These are phyloP conservation scores for Eupsilia transversa DNA, from an alignment of 2,888 invertebrate species.

Conservation along the genomic window DNA sequence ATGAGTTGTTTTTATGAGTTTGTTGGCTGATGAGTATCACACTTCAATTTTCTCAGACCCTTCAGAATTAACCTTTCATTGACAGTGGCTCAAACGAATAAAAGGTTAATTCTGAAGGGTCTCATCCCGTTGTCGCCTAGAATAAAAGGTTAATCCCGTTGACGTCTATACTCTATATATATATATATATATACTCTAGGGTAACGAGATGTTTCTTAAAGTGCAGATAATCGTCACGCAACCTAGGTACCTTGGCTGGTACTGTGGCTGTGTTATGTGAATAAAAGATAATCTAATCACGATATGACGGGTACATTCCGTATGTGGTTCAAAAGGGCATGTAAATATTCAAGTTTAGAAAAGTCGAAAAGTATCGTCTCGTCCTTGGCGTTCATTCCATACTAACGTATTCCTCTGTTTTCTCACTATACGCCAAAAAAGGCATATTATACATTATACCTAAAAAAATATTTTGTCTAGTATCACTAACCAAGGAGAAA, in stretches of 20 bases:
- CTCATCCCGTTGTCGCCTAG: not conserved
- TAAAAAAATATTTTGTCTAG: too few relatives aligned
- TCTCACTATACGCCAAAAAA: too few relatives aligned
- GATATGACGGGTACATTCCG: not conserved
- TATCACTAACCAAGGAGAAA: too few relatives aligned
- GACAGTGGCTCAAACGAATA: not conserved
- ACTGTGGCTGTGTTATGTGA: not conserved
- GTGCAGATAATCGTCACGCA: not conserved
- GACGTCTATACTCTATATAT: not conserved
- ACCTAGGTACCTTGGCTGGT: not conserved
- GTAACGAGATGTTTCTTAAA: not conserved
- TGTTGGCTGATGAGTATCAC: not conserved
- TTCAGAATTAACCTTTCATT: slow-evolving; percentile 12
- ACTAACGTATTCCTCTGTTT: too few relatives aligned
- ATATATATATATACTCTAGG: too few relatives aligned
- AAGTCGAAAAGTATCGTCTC: not conserved
- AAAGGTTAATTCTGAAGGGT: slow-evolving; percentile 5
- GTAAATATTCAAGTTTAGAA: not conserved
- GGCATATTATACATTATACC: too few relatives aligned
- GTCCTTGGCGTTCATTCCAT: too few relatives aligned
- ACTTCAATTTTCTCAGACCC: not conserved
- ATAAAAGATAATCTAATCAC: not conserved
- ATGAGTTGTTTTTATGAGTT: too few relatives aligned
- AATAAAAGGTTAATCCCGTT: not conserved
- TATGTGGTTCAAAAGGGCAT: not conserved